Base-by-base conservation (phyloP, 2,888 invertebrate species). In the Syrista parreyssii region DNA sequence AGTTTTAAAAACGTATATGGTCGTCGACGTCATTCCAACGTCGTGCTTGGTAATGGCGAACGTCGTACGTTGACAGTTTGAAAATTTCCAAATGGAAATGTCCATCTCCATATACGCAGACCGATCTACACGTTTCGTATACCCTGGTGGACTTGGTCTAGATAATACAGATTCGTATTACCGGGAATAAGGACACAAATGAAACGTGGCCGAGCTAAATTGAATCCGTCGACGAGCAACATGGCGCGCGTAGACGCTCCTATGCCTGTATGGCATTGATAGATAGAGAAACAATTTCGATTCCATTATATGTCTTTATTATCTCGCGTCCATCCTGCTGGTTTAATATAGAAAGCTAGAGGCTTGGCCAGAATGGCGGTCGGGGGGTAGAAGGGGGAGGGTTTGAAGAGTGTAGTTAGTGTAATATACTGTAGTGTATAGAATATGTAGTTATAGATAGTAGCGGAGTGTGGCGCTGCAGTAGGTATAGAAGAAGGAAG, bases 221-320 rank as follows among this genome's bases (percentile, higher is more conserved):
- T 89, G 88, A 89, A 89, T 88, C 86, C 84, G 88, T 84, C 87
- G 85, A 80, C 68, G 35, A 68, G 36, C 75, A 30, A 71, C 68
- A 40, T 72, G 78, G 76, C 79, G 81, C 81, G 77, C 75, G 79
- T 79, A 82, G 83, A 77, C 83, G 78, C 79, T 55, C 23, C 55
- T 55, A 23, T 55, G 55, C 55, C 55, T 85, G 87, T 85, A 86
- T 87, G 89, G 88, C 87, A 91, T 89, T 90, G 88, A 89, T 89
- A 91, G 90, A 90, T 90, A 91, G 88, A 89, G 89, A 90, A 90
- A 90, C 89, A 91, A 91, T 91, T 90, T 90, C 89, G 88, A 91
- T 90, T 90, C 89, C 86, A 91, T 91, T 91, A 89, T 90, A 88
- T 79, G 89, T 89, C 89, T 91, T 89, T 89, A 90, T 90, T 91